Conservation (phyloP, 2,113 vertebrate genomes). For the Anthoscopus minutus region DNA sequence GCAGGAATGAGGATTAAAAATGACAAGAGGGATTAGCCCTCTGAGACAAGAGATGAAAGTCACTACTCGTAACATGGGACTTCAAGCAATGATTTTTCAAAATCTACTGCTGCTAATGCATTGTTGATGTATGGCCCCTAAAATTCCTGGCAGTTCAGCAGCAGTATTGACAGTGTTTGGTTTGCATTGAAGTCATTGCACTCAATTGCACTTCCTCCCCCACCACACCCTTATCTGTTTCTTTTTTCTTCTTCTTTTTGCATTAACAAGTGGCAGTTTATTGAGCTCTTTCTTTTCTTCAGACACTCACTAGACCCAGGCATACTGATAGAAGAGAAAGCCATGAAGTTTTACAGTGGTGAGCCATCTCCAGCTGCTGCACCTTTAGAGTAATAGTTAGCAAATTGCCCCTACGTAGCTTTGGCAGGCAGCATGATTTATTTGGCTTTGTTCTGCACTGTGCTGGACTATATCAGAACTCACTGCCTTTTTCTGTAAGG, state of each 20-base stretch:
- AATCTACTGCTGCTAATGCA: neutral
- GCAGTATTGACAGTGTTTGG: neutral
- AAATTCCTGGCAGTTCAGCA: neutral
- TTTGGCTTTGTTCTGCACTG: neutral
- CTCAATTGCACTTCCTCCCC: neutral
- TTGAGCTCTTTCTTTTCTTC: neutral
- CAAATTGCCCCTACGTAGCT: accelerated
- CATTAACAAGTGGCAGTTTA: neutral
- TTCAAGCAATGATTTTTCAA: slow-evolving; percentile 19
- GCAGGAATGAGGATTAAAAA: neutral
- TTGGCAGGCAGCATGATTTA: neutral
- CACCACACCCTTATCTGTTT: neutral
- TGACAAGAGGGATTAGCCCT: slow-evolving; percentile 15
- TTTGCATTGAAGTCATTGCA: neutral
- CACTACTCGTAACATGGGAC: neutral
- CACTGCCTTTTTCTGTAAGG: neutral
- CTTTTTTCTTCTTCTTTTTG: neutral
- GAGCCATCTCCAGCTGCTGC: neutral
- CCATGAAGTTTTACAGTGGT: neutral
- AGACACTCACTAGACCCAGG: neutral
- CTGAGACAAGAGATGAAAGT: slow-evolving; percentile 8
- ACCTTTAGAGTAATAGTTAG: neutral
- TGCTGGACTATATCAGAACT: neutral
- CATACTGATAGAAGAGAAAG: neutral
- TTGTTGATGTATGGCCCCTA: neutral